Evolutionary conservation across 2,113 vertebrate species (phyloP), one percentile per base, ranked within the genome.

Genomic region (Progne subis): DNA sequence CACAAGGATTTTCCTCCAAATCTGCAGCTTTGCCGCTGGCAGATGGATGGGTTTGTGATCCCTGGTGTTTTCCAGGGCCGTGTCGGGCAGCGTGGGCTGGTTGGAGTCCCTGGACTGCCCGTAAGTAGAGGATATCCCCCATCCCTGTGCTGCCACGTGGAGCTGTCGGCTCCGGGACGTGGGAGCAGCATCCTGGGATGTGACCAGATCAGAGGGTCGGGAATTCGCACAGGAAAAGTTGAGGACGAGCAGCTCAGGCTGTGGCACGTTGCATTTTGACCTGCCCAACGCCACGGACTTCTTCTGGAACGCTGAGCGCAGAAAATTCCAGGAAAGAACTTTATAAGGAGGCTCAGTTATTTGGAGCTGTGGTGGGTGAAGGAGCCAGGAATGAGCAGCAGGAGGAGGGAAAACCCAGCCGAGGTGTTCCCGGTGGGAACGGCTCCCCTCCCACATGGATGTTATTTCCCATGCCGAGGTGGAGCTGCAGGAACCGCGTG

Each of bases 61-160:
- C 2, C 44, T 87, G 12, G 10, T 81, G 59, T 78, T 78, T 95
- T 96, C 18, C 96, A 99, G 99, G 99, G 99, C 71, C 98, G 97
- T 3, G 77, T 90, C 37, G 98, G 99, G 86, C 98, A 97, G 88
- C 98, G 97, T 52, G 99, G 99, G 24, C 98, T 98, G 53, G 83
- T 92, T 6, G 99, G 99, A 41, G 95, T 96, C 61, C 98, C 98
- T 14, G 98, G 99, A 84, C 82, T 97, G 86, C 94, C 95, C 46
- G 99, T 99, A 97, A 98, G 98, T 96, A 59, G 31, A 34, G 53
- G 41, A 8, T 17, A 25, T 32, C 41, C 43, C n/a, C 5, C 1
- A 4, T 34, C 20, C 28, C 79, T 19, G 7, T 5, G 59, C 64
- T 86, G 85, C 53, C 2, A 1, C 0, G 49, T 11, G 83, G 43